Evolutionary conservation across 1,140 invertebrate genomes (phyloP).

Genomic region (Drosophila virilis): DNA sequence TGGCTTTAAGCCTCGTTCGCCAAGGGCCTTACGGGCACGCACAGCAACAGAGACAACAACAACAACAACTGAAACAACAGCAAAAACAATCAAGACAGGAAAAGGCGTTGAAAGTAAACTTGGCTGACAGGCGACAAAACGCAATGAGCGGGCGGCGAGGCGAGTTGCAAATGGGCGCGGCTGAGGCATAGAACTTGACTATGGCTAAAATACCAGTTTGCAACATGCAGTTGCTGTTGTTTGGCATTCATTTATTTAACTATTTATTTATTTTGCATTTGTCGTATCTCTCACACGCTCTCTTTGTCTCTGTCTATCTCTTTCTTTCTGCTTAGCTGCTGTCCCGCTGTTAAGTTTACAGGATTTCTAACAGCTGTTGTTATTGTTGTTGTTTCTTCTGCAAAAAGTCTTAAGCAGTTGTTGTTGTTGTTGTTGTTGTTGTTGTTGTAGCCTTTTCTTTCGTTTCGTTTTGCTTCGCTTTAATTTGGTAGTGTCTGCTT

Average conservation of each 20-base stretch:
- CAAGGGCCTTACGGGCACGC: slow-evolving; percentile 6
- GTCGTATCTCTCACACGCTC: slow-evolving; percentile 9
- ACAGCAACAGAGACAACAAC: slow-evolving; percentile 4
- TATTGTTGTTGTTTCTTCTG: too few relatives aligned
- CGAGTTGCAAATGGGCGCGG: slow-evolving; percentile 19
- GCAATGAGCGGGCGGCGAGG: neutral
- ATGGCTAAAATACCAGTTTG: slow-evolving; percentile 52
- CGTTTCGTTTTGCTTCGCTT: slow-evolving; percentile 20
- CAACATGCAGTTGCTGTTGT: slow-evolving; percentile 24
- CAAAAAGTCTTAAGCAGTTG: neutral
- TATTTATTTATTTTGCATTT: slow-evolving; percentile 58
- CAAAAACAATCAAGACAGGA: slow-evolving; percentile 35
- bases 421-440: slow-evolving; percentile 10
- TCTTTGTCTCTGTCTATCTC: too few relatives aligned
- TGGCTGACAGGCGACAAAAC: slow-evolving; percentile 37
- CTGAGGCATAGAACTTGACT: neutral
- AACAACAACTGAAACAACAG: slow-evolving; percentile 19
- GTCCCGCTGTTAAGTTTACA: slow-evolving; percentile 29
- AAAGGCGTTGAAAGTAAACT: slow-evolving; percentile 41
- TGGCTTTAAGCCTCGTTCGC: slow-evolving; percentile 18
- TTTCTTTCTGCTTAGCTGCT: neutral
- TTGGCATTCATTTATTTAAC: slow-evolving; percentile 50
- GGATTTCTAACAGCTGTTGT: slow-evolving; percentile 21
- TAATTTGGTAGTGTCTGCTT: slow-evolving; percentile 35
- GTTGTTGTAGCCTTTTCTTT: neutral